Evolutionary conservation across 2,888 invertebrate species (phyloP), one percentile per base, ranked within the genome.

Genomic region (Leptinotarsa rubiginosa): DNA sequence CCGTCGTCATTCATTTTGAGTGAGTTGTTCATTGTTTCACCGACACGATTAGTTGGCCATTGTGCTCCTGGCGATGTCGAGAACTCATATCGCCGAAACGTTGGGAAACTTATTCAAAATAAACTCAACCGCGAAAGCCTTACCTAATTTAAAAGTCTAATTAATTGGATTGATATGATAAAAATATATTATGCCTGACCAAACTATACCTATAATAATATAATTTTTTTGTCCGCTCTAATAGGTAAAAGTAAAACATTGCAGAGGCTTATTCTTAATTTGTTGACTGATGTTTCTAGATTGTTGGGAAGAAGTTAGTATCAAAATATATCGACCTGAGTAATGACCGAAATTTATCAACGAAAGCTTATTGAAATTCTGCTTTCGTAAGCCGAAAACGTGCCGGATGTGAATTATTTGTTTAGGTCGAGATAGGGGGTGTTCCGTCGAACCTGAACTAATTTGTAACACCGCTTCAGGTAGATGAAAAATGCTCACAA

Each of bases 381-480:
- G 80, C 69, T 73, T 69, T 74, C 81, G 79, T 80, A 67, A 77
- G 78, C 76, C 76, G 69, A 77, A 81, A 79, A 81, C 81, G 81
- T 83, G 83, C 86, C 86, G 86, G 86, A 86, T 86, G 85, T 83
- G 80, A 80, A 81, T 79, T 86, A 85, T 86, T 86, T 86, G 85
- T 86, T 86, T 85, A 86, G 86, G 86, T 70, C 74, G 77, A 78
- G 79, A 81, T 78, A 78, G 82, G 80, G 84, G 84, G 84, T 84
- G 85, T 83, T 84, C 80, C 78, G 70, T 74, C 74, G 79, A 79
- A 83, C 83, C 82, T 82, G 79, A 82, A 82, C 86, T 86, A 87
- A 87, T 86, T 87, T 86, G 85, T 86, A 86, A 85, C 86, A 83
- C 86, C 83, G 83, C 78, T 82, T 80, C 86, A 86, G 86, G 86